phyloP scores from a whole-genome alignment of 1,140 invertebrate genomes.

The Ceratoteleas bidentatus region DNA sequence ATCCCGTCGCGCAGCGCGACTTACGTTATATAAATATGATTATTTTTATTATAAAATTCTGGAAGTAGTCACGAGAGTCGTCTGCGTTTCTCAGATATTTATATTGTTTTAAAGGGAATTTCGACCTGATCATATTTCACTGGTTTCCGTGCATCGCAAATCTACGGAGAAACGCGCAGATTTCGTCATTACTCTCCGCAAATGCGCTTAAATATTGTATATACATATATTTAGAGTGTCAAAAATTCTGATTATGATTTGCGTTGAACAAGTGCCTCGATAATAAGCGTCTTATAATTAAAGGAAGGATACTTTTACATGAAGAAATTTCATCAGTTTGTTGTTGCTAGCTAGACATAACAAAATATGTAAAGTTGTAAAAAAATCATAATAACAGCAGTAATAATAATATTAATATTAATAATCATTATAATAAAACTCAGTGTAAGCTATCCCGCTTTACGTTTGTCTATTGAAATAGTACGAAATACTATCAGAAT shows the following conservation, averaged over 20 bases:
- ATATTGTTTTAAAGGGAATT: background rate
- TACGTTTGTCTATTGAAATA: conserved; percentile 2
- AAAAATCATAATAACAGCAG: background rate
- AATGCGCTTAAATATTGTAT: conserved; percentile 48
- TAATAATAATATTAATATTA: too few species aligned
- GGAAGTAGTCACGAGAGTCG: conserved; percentile 20
- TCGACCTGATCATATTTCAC: background rate
- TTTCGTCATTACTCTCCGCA: conserved; percentile 32
- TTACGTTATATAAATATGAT: conserved; percentile 31
- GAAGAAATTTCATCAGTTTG: background rate
- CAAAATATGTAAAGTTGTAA: conserved; percentile 21
- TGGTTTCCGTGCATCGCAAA: too few species aligned
- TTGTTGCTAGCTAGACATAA: conserved; percentile 14
- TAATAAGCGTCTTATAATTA: conserved; percentile 20
- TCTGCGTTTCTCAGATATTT: conserved; percentile 14
- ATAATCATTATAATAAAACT: background rate
- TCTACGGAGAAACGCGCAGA: conserved; percentile 9
- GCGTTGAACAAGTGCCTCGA: conserved; percentile 34
- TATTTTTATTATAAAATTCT: conserved; percentile 27
- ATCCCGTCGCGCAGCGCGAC: conserved; percentile 36
- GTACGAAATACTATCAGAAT: conserved; percentile 39
- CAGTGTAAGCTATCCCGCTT: conserved; percentile 1
- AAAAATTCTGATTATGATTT: conserved; percentile 56
- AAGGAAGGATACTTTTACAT: background rate
- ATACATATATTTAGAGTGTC: conserved; percentile 53